Conservation (phyloP, 2,797 vertebrate species). For the Megaceryle alcyon region DNA sequence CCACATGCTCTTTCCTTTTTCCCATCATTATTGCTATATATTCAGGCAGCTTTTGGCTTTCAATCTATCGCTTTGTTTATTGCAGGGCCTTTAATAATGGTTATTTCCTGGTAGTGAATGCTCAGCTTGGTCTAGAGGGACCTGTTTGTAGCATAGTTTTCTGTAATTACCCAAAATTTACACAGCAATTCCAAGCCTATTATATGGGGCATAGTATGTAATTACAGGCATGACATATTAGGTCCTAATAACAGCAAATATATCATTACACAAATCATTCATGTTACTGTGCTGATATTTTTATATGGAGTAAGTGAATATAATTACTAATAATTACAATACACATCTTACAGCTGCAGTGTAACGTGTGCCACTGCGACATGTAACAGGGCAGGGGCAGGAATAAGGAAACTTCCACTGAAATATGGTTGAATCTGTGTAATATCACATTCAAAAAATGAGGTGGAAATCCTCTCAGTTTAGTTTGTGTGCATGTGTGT, state of each 20-base stretch:
- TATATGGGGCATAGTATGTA: constrained; percentile 19
- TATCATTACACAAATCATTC: constrained; percentile 62
- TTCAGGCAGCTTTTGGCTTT: background rate
- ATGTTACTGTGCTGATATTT: constrained; percentile 37
- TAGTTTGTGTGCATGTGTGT: background rate
- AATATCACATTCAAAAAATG: background rate
- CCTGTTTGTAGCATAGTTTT: constrained; percentile 58
- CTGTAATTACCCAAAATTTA: constrained; percentile 56
- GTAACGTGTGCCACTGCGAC: background rate
- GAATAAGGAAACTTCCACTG: background rate
- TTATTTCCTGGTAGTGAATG: constrained; percentile 41
- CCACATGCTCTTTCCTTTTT: background rate
- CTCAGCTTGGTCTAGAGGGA: constrained; percentile 10
- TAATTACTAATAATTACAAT: constrained; percentile 19
- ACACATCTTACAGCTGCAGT: constrained; percentile 5
- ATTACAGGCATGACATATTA: constrained; percentile 62
- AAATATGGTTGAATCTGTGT: background rate
- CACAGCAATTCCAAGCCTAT: constrained; percentile 47
- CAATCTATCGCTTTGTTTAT: background rate
- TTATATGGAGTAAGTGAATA: constrained; percentile 24
- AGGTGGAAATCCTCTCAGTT: background rate
- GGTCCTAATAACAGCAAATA: constrained; percentile 50
- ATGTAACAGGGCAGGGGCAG: background rate
- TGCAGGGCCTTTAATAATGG: constrained; percentile 24
- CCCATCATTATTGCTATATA: background rate